Conservation (phyloP, 2,113 vertebrate species). For the Macrotus californicus region DNA sequence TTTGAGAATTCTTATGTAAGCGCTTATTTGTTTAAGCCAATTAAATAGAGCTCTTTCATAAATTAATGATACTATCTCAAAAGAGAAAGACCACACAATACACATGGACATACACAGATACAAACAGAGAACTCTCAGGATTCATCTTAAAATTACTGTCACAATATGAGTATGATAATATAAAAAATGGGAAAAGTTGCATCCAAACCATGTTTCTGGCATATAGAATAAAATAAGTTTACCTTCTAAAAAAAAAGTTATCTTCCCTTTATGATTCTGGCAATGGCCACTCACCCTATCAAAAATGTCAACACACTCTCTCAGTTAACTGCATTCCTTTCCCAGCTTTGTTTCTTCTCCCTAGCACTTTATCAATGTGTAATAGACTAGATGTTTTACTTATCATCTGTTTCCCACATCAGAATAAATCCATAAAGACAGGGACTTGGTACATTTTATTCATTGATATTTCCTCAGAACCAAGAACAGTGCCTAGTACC, state of each 20-base stretch:
- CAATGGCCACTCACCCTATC: not conserved
- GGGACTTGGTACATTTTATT: not conserved
- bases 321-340: not conserved
- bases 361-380: not conserved
- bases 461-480: not conserved
- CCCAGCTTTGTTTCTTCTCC: not conserved
- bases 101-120: too few relatives aligned
- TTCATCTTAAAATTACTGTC: too few relatives aligned
- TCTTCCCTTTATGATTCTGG: not conserved
- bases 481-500: not conserved
- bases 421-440: not conserved
- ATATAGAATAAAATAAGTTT: too few relatives aligned
- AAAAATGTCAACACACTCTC: not conserved
- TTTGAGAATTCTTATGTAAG: too few relatives aligned
- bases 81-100: too few relatives aligned
- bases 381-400: not conserved
- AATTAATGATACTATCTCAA: too few relatives aligned
- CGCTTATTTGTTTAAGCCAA: too few relatives aligned
- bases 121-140: too few relatives aligned
- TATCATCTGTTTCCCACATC: not conserved
- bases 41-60: too few relatives aligned
- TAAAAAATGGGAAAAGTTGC: too few relatives aligned
- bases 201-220: too few relatives aligned
- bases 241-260: not conserved
- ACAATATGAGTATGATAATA: too few relatives aligned